Percentiles rank a stretch among this genome's conserved stretches.
phyloP scores from a whole-genome alignment of 2,113 vertebrate species.

The Amia ocellicauda region DNA sequence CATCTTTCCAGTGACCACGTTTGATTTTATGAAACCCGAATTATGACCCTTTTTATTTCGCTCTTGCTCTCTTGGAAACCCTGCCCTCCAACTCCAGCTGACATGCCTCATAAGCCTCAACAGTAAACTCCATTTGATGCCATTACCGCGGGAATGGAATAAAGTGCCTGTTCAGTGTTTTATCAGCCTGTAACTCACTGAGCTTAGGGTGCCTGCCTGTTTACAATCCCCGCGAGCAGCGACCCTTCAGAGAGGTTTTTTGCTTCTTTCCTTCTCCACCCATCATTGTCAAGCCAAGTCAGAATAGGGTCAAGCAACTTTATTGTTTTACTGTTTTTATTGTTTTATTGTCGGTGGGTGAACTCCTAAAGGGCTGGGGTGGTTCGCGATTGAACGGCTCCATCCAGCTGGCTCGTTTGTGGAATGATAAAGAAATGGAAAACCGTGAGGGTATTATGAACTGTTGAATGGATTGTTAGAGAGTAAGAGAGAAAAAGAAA shows the following conservation, averaged over 20 bases:
- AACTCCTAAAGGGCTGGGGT: conserved; percentile 3
- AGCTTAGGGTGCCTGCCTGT: neutral
- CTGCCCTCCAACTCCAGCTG: conserved; percentile 16
- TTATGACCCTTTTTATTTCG: conserved; percentile 3
- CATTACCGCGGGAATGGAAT: conserved; percentile 33
- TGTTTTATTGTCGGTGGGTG: conserved; percentile 39
- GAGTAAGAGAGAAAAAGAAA: no score
- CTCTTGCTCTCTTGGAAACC: conserved; percentile 26
- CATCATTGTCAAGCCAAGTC: conserved; percentile 21
- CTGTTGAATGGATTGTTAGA: no score
- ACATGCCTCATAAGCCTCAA: conserved; percentile 37
- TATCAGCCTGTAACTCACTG: neutral
- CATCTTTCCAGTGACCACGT: neutral
- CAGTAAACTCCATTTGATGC: conserved; percentile 29
- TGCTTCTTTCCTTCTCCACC: neutral
- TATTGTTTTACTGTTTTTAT: conserved; percentile 46
- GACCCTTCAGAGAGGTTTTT: neutral
- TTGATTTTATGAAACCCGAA: conserved; percentile 10
- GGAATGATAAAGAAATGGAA: no score
- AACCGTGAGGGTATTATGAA: no score
- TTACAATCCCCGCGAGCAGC: neutral
- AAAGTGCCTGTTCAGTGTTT: conserved; percentile 5
- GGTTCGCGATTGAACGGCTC: conserved; percentile 15
- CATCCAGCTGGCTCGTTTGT: conserved; percentile 22
- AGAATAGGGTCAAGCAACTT: conserved; percentile 15